Base-by-base conservation (phyloP, 2,797 vertebrate genomes). In the Gallirallus australis region DNA sequence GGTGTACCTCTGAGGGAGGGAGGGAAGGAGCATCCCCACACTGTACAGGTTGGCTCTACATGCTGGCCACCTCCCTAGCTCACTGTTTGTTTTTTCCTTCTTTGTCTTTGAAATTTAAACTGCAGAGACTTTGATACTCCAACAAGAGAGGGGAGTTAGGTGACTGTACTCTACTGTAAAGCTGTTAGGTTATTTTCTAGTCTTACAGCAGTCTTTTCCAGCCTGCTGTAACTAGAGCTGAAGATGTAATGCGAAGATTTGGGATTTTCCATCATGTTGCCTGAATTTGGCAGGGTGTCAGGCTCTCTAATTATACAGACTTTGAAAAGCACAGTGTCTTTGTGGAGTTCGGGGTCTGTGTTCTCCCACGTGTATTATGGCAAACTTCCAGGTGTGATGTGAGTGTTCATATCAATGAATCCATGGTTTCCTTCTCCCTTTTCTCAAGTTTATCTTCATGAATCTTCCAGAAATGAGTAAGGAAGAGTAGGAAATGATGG, bases 41-140 rank as follows among this genome's bases (percentile, higher is more conserved):
- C 12, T 2, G 0, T 11, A 3, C 1, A 24, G 17, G 21, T 45
- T 85, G 71, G n/a, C 25, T 60, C 61, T 85, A 60, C 15, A 0
- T 59, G 50, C 66, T 35, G 57, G 30, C 42, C 45, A 8, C 54
- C 28, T 39, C 60, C n/a, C 27, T 35, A 7, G 24, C 21, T 54
- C 21, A 3, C 54, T 50, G 25, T 7, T 69, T 17, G 8, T 11
- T 31, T 1, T 59, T 56, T 48, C 18, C 48, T 52, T 40, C 20
- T 60, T 83, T 83, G 39, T 40, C 60, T 76, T 84, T 82, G 64
- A 75, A 50, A 72, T 24, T 23, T 45, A 19, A 82, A 65, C 19
- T n/a, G 47, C 40, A n/a, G 88, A 86, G 20, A 7, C 64, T 81
- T 71, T 56, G 71, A 42, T 33, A 19, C 11, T 17, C 0, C 28